Evolutionary conservation across 2,888 invertebrate genomes (phyloP).

Genomic region (Beris chalybata): DNA sequence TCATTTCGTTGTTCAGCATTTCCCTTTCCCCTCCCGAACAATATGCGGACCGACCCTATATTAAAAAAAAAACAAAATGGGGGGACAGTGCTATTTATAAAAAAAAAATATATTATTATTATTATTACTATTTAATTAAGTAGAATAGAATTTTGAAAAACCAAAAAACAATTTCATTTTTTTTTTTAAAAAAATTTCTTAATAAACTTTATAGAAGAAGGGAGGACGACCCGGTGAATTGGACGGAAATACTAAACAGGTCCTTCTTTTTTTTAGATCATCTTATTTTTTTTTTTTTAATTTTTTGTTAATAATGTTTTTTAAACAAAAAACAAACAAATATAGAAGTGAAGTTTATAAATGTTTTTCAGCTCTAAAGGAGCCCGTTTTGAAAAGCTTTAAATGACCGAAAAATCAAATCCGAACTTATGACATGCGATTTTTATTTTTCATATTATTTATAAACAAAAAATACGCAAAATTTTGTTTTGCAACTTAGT

Average conservation of each 20-base stretch:
- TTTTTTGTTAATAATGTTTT: constrained; percentile 50
- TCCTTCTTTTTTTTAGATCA: constrained; percentile 53
- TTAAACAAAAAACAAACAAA: constrained; percentile 28
- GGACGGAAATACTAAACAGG: constrained; percentile 67
- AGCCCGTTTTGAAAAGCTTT: no score
- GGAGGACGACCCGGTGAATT: constrained; percentile 79
- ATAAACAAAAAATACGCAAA: no score
- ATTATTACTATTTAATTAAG: background rate
- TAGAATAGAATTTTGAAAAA: background rate
- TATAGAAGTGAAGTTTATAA: constrained; percentile 21
- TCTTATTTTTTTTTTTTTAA: constrained; percentile 56
- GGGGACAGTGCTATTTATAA: background rate
- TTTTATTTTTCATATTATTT: no score
- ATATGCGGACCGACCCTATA: no score
- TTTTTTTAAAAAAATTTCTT: constrained; percentile 40
- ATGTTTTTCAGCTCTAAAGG: constrained; percentile 18
- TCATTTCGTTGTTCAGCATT: no score
- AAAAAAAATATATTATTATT: constrained; percentile 1
- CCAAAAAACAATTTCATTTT: constrained; percentile 43
- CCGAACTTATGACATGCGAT: no score
- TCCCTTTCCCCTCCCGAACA: no score
- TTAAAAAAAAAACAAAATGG: background rate
- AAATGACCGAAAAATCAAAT: no score
- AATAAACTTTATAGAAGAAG: constrained; percentile 66
- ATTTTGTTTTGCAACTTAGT: no score